phyloP scores from a whole-genome alignment of 1,140 invertebrate species.

The Archivesica marissinica region DNA sequence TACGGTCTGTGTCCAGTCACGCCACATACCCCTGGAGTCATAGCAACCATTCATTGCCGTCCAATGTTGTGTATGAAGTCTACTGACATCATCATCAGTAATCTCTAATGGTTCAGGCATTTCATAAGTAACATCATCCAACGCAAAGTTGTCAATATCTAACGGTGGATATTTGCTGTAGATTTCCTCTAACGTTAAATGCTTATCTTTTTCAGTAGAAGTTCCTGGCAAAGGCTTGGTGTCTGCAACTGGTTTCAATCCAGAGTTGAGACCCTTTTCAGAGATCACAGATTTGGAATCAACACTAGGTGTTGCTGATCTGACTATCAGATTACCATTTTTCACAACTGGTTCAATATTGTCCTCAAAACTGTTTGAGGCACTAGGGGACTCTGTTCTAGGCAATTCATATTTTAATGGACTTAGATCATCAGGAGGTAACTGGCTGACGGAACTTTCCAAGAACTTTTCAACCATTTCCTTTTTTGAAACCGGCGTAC shows the following conservation, averaged over 20 bases:
- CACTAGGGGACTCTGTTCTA: conserved; percentile 67
- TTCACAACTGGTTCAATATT: conserved; percentile 26
- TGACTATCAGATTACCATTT: neutral
- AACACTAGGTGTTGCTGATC: conserved; percentile 7
- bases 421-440: conserved; percentile 71
- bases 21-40: conserved; percentile 87
- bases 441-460: conserved; percentile 80
- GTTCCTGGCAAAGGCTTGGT: conserved; percentile 18
- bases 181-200: conserved; percentile 74
- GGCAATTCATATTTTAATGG: conserved; percentile 73
- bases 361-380: conserved; percentile 61
- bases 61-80: conserved; percentile 84
- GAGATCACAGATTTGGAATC: conserved; percentile 39
- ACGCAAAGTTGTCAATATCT: conserved; percentile 86
- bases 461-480: conserved; percentile 87
- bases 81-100: conserved; percentile 82
- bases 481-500: conserved; percentile 83
- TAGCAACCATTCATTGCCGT: conserved; percentile 88
- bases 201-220: conserved; percentile 46
- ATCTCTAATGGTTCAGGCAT: conserved; percentile 72
- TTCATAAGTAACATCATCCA: conserved; percentile 75
- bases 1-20: conserved; percentile 92
- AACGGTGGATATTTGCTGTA: conserved; percentile 87
- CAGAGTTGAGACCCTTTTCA: conserved; percentile 2
- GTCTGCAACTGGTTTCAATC: neutral